Evolutionary conservation across 1,140 invertebrate genomes (phyloP), one percentile per base, ranked within the genome.

Genomic region (Drosophila erecta): DNA sequence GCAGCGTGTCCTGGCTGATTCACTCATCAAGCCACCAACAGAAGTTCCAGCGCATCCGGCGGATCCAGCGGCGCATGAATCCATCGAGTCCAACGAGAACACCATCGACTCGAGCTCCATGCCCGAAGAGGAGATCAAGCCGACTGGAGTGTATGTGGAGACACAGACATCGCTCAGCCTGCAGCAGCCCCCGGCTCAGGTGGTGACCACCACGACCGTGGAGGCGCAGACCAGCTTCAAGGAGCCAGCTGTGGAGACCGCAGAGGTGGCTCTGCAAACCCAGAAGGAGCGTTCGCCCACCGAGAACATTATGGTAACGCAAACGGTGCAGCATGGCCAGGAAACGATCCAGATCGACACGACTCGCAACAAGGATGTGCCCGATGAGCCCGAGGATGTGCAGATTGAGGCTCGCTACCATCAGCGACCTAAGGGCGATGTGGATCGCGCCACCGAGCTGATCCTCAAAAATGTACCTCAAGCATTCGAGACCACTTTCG

Each of bases 271-370:
- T 1, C 56, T 79, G 43, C 91, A 93, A 56, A 92, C 91, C 0
- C 58, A 79, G 2, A 92, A 91, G 47, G 85, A 91, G 15, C 80
- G 83, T n/a, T 58, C 72, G 17, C 91, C 92, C 0, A 93, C 94
- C n/a, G 95, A 96, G 90, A 95, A 94, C 38, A 96, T 97, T 65
- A 94, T 95, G 86, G 94, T 97, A 0, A 93, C 94, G 8, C 95
- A 96, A 91, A 95, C 93, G 10, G 93, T 94, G 10, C 94, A 94
- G 50, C 95, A 94, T 57, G 95, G 94, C 22, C 94, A 96, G 85
- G 95, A 96, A 90, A 95, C 95, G 0, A 96, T 97, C 75, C 95
- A 96, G 93, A 96, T 96, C 67, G 95, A 95, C 8, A 96, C 95
- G 11, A 94, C 94, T 73, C 93, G 94, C 4, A 93, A 95, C 43